A percentile compares a stretch with the other conserved stretches of the same genome.
phyloP scores from a whole-genome alignment of 2,113 vertebrate genomes.

The Neodon shergylaensis region DNA sequence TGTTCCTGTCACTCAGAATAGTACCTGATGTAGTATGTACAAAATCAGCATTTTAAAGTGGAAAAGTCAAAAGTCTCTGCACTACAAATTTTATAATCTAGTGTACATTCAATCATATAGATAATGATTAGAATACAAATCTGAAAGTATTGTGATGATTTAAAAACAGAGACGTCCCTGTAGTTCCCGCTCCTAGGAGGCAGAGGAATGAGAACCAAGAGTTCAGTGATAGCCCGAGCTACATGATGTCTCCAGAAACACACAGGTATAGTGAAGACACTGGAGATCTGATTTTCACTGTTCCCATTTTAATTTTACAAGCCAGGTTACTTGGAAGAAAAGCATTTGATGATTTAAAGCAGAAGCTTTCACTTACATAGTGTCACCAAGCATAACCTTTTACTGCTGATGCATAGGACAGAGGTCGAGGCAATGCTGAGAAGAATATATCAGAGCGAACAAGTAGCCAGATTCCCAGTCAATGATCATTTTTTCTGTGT shows the following conservation, averaged over 20 bases:
- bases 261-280: neutral
- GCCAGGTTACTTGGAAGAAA: slow-evolving; percentile 43
- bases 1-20: neutral
- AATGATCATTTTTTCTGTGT: neutral
- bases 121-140: slow-evolving; percentile 7
- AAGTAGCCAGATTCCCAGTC: neutral
- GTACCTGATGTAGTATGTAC: neutral
- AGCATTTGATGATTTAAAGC: slow-evolving; percentile 48
- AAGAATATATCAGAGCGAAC: neutral
- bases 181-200: neutral
- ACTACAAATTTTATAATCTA: slow-evolving; percentile 28
- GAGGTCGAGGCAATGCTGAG: neutral
- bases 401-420: neutral
- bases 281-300: neutral
- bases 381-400: neutral
- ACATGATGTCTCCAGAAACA: neutral
- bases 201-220: neutral
- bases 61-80: neutral
- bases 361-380: neutral
- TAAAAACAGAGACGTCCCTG: neutral
- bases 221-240: neutral
- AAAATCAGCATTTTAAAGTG: slow-evolving; percentile 49
- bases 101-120: neutral
- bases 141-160: neutral
- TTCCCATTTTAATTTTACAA: slow-evolving; percentile 35